Base-by-base conservation (phyloP, 1,140 invertebrate genomes). In the Babylonia areolata region DNA sequence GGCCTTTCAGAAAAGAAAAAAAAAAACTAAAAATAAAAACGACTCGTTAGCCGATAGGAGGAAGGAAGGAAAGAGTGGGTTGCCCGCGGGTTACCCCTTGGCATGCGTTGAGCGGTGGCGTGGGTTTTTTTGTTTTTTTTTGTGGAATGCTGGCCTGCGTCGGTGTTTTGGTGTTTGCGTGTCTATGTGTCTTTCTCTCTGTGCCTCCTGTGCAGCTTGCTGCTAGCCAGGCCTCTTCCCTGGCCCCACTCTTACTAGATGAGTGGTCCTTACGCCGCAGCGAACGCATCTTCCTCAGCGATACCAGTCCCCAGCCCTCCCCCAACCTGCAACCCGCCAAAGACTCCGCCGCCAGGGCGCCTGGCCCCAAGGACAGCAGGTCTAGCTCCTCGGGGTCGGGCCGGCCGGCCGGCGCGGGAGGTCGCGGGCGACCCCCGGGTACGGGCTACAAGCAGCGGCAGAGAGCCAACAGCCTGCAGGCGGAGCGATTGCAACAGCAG, bases 271-370 rank as follows among this genome's bases (percentile, higher is more conserved):
- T 92, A 11, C 89, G 94, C 35, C 87, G 94, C 54, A 95, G 94
- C 91, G 94, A 95, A 81, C 87, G 94, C 37, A 95, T 95, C 51
- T 95, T 95, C 86, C 88, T 95, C 11, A 94, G 92, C 91, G 94
- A 95, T 81, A 89, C 94, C 73, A 92, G 93, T 82, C 92, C 93
- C 31, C 90, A 91, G 85, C 90, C 91, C 75, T 92, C 92, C 39
- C 93, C 91, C 31, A 92, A 89, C 84, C 85, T 84, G 35, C 78
- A 81, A 33, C 42, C 33, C 75, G 46, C 37, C 84, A 80, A 28
- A 86, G 69, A 51, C n/a, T 42, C 69, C 71, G 69, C 23, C 33
- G 35, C 85, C 37, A 58, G 31, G 46, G 69, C 33, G n/a, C 28
- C 35, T 37, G 39, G 33, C 46, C 40, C 40, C 42, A 51, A 42